Evolutionary conservation across 2,797 vertebrate species (phyloP).

Genomic region (Natrix natrix): DNA sequence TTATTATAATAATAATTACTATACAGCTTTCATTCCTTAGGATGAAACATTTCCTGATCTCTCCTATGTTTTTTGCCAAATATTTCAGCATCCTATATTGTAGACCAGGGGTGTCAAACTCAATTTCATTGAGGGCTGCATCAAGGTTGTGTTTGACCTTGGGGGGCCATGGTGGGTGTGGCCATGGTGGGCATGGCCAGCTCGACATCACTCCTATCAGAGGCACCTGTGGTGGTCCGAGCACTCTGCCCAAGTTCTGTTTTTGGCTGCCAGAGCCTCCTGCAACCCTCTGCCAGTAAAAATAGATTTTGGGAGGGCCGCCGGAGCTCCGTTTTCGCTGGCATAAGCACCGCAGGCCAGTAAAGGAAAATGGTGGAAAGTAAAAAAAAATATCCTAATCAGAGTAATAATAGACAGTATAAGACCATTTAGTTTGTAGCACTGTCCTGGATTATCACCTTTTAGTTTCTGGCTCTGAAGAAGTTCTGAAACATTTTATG

Average conservation of each 20-base stretch:
- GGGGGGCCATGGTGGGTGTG: too few relatives aligned
- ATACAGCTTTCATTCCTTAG: background rate
- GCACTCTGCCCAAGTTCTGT: too few relatives aligned
- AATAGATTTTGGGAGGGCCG: too few relatives aligned
- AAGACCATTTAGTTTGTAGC: background rate
- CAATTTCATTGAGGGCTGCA: too few relatives aligned
- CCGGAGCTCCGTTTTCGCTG: too few relatives aligned
- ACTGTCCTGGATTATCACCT: background rate
- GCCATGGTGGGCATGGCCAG: too few relatives aligned
- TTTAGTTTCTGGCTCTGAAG: background rate
- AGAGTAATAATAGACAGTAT: background rate
- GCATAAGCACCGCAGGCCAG: too few relatives aligned
- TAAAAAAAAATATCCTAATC: background rate
- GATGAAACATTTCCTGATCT: background rate
- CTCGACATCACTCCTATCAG: too few relatives aligned
- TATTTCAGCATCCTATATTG: background rate
- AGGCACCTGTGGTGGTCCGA: too few relatives aligned
- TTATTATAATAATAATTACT: background rate
- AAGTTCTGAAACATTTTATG: background rate
- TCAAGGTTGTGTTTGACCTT: too few relatives aligned
- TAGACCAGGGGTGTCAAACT: background rate
- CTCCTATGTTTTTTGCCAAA: background rate
- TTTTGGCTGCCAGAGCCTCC: too few relatives aligned
- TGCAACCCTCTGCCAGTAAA: too few relatives aligned
- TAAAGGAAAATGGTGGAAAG: background rate